phyloP scores from a whole-genome alignment of 2,888 invertebrate species.

The Trichopoda pennipes region DNA sequence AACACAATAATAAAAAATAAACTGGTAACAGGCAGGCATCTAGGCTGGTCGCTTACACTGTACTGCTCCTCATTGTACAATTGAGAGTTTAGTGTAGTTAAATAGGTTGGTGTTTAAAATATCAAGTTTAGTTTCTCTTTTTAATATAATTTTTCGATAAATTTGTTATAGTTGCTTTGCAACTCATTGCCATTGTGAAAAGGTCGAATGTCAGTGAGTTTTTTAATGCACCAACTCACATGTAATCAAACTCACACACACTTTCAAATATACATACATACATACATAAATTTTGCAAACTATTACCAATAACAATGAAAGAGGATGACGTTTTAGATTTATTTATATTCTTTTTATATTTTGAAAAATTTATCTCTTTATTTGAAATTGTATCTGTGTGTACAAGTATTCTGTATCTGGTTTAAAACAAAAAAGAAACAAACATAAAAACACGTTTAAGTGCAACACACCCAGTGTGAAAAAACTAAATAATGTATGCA shows the following conservation, averaged over 20 bases:
- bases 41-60: constrained; percentile 33
- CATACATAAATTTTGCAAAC: constrained; percentile 1
- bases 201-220: constrained; percentile 66
- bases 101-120: constrained; percentile 61
- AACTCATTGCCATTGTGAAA: constrained; percentile 68
- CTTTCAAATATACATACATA: not conserved
- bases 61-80: constrained; percentile 30
- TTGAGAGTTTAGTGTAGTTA: constrained; percentile 53
- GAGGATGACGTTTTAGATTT: constrained; percentile 55
- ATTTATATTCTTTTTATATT: constrained; percentile 24
- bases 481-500: constrained; percentile 36
- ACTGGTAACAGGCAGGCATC: not conserved
- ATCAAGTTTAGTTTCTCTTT: constrained; percentile 20
- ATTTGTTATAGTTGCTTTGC: constrained; percentile 33
- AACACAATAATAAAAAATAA: constrained; percentile 1
- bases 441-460: constrained; percentile 35
- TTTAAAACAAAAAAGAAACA: not conserved
- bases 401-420: constrained; percentile 21
- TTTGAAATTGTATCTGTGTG: constrained; percentile 25
- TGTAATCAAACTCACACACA: not conserved
- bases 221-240: constrained; percentile 50
- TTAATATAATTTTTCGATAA: constrained; percentile 9
- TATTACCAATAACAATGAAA: constrained; percentile 46
- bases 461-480: constrained; percentile 56
- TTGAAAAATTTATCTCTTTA: constrained; percentile 33